Percentiles rank a stretch among this genome's conserved stretches.
These are phyloP conservation scores for Callorhinus ursinus DNA, from an alignment of 2,113 vertebrate species.

Conservation along the genomic window DNA sequence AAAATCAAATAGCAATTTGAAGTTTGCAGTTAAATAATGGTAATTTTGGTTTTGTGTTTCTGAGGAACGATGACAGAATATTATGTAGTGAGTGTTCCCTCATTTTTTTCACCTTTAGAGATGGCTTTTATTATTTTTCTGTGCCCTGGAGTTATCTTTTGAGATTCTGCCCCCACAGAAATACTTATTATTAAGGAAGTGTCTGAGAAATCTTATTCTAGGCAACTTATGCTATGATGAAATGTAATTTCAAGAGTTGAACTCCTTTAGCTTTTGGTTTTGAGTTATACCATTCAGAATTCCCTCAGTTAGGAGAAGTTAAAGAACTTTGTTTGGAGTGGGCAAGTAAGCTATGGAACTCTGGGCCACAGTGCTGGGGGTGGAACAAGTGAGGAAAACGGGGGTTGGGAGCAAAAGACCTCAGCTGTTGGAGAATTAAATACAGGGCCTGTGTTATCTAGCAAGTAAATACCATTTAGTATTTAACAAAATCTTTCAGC, in stretches of 20 bases:
- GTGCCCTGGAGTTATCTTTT: not conserved
- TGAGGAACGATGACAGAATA: not conserved
- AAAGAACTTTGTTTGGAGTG: not conserved
- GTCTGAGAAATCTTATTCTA: not conserved
- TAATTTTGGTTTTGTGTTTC: not conserved
- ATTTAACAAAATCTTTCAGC: not conserved
- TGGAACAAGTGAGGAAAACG: not conserved
- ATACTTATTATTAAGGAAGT: not conserved
- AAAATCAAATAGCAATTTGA: slow-evolving; percentile 7
- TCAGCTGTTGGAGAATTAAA: not conserved
- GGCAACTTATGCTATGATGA: not conserved
- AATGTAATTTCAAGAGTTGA: not conserved
- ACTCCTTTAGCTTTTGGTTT: slow-evolving; percentile 22
- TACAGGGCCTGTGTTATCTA: not conserved
- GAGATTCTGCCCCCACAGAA: not conserved
- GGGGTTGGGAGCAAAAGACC: not conserved
- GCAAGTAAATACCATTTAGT: not conserved
- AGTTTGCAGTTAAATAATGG: not conserved
- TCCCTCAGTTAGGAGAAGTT: not conserved
- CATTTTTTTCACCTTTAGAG: not conserved
- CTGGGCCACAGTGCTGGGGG: not conserved
- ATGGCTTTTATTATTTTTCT: not conserved
- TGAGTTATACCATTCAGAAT: not conserved
- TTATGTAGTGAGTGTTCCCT: not conserved
- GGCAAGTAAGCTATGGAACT: not conserved